Conservation (phyloP, 1,140 invertebrate species). For the Bombus pyrosoma region DNA sequence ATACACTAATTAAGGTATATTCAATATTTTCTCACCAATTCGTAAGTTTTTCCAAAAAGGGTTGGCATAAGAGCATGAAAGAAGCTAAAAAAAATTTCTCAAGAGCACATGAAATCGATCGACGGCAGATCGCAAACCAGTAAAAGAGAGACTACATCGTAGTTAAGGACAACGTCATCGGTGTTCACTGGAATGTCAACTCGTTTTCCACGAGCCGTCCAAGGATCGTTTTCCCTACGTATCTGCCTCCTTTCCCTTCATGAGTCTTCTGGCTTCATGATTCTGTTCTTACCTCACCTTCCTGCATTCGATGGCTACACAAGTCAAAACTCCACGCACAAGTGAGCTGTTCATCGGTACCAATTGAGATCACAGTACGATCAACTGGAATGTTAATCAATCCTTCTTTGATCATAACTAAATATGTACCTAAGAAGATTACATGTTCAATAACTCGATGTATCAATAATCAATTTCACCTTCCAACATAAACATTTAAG, state of each 20-base stretch:
- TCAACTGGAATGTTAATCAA: slow-evolving; percentile 35
- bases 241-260: not conserved
- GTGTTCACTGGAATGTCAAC: slow-evolving; percentile 69
- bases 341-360: slow-evolving; percentile 21
- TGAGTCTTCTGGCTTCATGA: not conserved
- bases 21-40: not conserved
- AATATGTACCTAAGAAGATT: not conserved
- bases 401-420: no score
- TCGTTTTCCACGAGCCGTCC: slow-evolving; percentile 69
- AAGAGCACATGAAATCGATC: slow-evolving; percentile 12
- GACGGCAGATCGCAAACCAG: slow-evolving; percentile 13
- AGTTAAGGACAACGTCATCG: slow-evolving; percentile 63
- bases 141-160: slow-evolving; percentile 30
- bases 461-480: not conserved
- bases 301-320: not conserved
- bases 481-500: not conserved
- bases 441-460: not conserved
- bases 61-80: no score
- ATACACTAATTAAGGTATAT: not conserved
- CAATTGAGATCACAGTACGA: slow-evolving; percentile 25
- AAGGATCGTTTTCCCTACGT: slow-evolving; percentile 56
- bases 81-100: not conserved
- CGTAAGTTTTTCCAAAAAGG: not conserved
- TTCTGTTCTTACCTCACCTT: slow-evolving; percentile 36
- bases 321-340: slow-evolving; percentile 1